These are phyloP conservation scores for Lepidurus apus DNA, from an alignment of 1,140 invertebrate species.

Conservation along the genomic window DNA sequence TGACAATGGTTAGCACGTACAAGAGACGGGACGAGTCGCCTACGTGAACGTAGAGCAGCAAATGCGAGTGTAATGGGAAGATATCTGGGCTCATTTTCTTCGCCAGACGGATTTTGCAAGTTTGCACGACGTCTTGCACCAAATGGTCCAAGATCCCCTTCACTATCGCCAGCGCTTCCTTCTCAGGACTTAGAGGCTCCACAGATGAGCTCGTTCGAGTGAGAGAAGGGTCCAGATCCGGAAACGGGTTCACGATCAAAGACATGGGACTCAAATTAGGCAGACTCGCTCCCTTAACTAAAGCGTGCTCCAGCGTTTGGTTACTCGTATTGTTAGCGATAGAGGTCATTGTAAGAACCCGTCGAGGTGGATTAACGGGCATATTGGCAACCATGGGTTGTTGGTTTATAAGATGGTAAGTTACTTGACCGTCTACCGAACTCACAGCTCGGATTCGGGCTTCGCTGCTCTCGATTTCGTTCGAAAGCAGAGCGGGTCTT, in stretches of 20 bases:
- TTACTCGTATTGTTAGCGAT: constrained; percentile 33
- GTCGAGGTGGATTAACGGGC: constrained; percentile 37
- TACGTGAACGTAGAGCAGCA: constrained; percentile 72
- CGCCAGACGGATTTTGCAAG: constrained; percentile 1
- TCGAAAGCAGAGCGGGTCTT: constrained; percentile 47
- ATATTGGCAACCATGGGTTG: constrained; percentile 40
- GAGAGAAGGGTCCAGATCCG: constrained; percentile 37
- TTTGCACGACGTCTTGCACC: constrained; percentile 48
- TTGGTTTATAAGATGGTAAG: constrained; percentile 65
- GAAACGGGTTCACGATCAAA: constrained; percentile 54
- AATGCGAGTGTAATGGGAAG: constrained; percentile 74
- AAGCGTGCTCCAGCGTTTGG: constrained; percentile 49
- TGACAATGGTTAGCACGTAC: constrained; percentile 69
- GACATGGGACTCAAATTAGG: constrained; percentile 47
- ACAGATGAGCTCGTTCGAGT: neutral
- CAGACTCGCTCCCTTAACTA: constrained; percentile 51
- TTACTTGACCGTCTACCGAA: constrained; percentile 76
- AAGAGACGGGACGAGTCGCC: constrained; percentile 71
- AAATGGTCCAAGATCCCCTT: constrained; percentile 55
- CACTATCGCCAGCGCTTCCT: constrained; percentile 45
- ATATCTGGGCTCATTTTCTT: constrained; percentile 41
- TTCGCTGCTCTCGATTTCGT: constrained; percentile 42
- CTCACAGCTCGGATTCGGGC: constrained; percentile 78
- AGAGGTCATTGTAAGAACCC: constrained; percentile 38
- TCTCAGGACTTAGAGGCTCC: neutral